These are phyloP conservation scores for Eupithecia subfuscata DNA, from an alignment of 2,888 invertebrate species.

Conservation along the genomic window DNA sequence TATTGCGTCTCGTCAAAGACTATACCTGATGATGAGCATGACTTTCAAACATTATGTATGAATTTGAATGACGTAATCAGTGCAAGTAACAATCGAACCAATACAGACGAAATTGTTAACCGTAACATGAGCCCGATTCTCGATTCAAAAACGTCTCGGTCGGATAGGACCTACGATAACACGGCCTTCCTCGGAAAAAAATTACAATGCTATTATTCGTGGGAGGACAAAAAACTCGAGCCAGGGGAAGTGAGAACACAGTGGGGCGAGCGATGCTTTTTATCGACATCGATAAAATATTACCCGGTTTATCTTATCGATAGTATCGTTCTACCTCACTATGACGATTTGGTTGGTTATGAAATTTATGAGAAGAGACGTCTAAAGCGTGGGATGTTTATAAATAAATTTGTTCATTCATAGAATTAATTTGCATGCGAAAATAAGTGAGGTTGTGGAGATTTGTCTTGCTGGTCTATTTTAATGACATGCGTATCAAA, in stretches of 20 bases:
- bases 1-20: neutral
- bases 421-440: slow-evolving; percentile 35
- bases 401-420: slow-evolving; percentile 35
- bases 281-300: slow-evolving; percentile 38
- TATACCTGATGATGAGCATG: neutral
- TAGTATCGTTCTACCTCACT: slow-evolving; percentile 17
- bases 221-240: slow-evolving; percentile 52
- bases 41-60: neutral
- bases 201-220: slow-evolving; percentile 64
- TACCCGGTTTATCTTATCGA: slow-evolving; percentile 27
- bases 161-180: slow-evolving; percentile 61
- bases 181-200: slow-evolving; percentile 56
- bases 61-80: neutral
- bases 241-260: slow-evolving; percentile 57
- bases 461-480: slow-evolving; percentile 10
- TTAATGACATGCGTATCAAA: neutral
- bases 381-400: slow-evolving; percentile 25
- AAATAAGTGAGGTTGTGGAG: slow-evolving; percentile 10
- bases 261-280: slow-evolving; percentile 47
- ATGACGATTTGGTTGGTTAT: slow-evolving; percentile 18
- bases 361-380: slow-evolving; percentile 28
- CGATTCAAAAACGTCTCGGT: slow-evolving; percentile 41
- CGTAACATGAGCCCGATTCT: slow-evolving; percentile 35
- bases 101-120: neutral
- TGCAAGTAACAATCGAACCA: neutral